Percentiles rank a stretch among this genome's conserved stretches.
phyloP scores from a whole-genome alignment of 1,140 invertebrate genomes.

The Conus ventricosus region DNA sequence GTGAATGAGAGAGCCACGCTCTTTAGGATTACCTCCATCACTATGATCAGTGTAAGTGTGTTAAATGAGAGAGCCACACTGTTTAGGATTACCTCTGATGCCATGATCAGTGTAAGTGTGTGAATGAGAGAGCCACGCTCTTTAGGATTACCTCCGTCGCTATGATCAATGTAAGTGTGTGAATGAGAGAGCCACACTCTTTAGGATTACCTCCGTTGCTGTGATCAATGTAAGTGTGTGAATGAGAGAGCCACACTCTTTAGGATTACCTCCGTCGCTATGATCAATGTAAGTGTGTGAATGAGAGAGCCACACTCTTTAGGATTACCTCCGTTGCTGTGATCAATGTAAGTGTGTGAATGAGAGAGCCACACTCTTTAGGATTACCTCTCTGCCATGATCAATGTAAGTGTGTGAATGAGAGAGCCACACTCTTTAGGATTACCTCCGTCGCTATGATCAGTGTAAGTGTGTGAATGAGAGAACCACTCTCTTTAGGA shows the following conservation, averaged over 20 bases:
- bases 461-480: conserved; percentile 81
- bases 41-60: too few species aligned
- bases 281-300: conserved; percentile 81
- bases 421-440: too few species aligned
- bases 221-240: conserved; percentile 92
- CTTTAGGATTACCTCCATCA: too few species aligned
- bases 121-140: not conserved
- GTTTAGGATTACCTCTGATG: conserved; percentile 94
- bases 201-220: conserved; percentile 93
- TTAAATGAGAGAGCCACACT: conserved; percentile 92
- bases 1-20: not conserved
- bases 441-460: too few species aligned
- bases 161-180: conserved; percentile 71
- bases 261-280: too few species aligned
- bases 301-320: conserved; percentile 93
- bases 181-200: conserved; percentile 92
- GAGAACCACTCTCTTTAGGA: conserved; percentile 92
- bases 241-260: not conserved
- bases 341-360: conserved; percentile 93
- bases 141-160: too few species aligned
- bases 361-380: conserved; percentile 93
- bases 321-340: conserved; percentile 95
- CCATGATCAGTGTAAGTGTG: conserved; percentile 94
- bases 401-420: conserved; percentile 85
- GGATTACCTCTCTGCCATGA: conserved; percentile 96